Evolutionary conservation across 2,797 vertebrate species (phyloP).

Genomic region (Dermochelys coriacea): DNA sequence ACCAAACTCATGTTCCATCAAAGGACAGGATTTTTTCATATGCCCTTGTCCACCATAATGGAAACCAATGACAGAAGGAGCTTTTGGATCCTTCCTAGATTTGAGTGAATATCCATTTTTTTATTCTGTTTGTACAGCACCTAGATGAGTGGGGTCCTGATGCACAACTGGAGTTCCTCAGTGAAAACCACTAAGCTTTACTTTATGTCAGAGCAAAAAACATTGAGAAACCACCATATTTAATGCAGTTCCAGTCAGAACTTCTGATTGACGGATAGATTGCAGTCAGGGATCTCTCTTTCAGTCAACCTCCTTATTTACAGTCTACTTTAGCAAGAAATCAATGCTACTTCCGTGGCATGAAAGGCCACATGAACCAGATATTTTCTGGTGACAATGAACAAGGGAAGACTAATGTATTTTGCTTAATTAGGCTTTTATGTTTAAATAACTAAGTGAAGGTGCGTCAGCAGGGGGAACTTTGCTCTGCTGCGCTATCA

Average conservation of each 20-base stretch:
- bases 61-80: not conserved
- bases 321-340: not conserved
- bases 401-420: not conserved
- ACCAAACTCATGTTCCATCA: not conserved
- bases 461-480: not conserved
- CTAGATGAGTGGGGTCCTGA: no score
- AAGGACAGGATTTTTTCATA: not conserved
- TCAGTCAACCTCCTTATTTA: not conserved
- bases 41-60: not conserved
- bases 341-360: not conserved
- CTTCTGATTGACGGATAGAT: not conserved
- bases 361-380: not conserved
- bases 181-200: not conserved
- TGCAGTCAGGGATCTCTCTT: not conserved
- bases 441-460: not conserved
- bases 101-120: not conserved
- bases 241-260: not conserved
- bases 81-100: not conserved
- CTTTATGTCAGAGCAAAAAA: not conserved
- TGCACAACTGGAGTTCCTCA: not conserved
- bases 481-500: not conserved
- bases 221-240: not conserved
- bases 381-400: not conserved
- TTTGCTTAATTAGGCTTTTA: not conserved
- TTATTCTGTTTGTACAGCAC: not conserved